Evolutionary conservation across 2,888 invertebrate species (phyloP).

Genomic region (Diaprepes abbreviatus): DNA sequence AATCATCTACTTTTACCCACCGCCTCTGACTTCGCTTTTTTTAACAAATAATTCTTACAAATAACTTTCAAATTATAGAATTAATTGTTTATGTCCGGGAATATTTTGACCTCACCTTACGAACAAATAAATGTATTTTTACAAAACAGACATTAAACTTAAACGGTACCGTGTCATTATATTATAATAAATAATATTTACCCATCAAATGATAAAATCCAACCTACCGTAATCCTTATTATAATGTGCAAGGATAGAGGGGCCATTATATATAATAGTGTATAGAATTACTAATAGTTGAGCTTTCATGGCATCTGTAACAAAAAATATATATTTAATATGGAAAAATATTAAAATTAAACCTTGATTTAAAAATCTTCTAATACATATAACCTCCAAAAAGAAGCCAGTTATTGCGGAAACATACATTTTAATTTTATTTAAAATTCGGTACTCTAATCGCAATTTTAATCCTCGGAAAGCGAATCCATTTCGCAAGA

Average conservation of each 20-base stretch:
- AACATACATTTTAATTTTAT: no score
- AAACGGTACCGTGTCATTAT: background rate
- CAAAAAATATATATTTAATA: background rate
- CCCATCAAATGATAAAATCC: background rate
- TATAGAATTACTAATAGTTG: background rate
- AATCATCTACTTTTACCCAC: no score
- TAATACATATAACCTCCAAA: no score
- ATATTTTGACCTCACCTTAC: no score
- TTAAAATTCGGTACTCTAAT: no score
- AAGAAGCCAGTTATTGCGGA: no score
- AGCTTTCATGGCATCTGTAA: slow-evolving; percentile 6
- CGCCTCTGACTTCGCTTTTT: no score
- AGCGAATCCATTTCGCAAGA: no score
- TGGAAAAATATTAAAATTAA: background rate
- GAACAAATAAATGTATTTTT: background rate
- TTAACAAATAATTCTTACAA: no score
- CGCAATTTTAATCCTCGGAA: no score
- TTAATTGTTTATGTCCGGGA: background rate
- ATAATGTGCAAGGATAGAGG: background rate
- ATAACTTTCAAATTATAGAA: no score
- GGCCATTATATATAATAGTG: background rate
- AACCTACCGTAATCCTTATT: slow-evolving; percentile 7
- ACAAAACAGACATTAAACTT: slow-evolving; percentile 4
- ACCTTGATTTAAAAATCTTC: no score
- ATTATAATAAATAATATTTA: slow-evolving; percentile 9